Conservation (phyloP, 2,113 vertebrate genomes). For the Nothoprocta perdicaria region DNA sequence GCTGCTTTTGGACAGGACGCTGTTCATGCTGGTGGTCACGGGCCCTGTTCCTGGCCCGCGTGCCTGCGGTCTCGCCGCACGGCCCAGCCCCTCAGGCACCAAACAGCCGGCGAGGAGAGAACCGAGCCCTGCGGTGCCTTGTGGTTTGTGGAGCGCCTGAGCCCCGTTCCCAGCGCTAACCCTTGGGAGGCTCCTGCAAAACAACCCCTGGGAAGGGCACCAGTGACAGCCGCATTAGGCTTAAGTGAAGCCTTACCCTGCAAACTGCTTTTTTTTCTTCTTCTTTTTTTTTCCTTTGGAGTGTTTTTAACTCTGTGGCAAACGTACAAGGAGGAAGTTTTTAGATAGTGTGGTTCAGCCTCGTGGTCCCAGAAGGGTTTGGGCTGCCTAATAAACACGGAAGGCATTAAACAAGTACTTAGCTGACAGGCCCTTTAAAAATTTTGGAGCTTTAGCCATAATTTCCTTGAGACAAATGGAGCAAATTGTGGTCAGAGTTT, state of each 20-base stretch:
- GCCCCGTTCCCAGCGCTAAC: neutral
- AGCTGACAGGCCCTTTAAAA: neutral
- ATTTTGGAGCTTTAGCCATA: neutral
- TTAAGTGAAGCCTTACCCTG: neutral
- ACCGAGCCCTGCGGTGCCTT: neutral
- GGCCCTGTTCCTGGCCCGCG: neutral
- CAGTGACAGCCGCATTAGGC: neutral
- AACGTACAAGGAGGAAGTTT: neutral
- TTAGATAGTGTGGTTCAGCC: neutral
- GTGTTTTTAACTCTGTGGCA: neutral
- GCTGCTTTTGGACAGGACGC: neutral
- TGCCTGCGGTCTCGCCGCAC: neutral
- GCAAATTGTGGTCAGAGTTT: slow-evolving; percentile 14
- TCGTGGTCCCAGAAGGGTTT: neutral
- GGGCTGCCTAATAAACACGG: neutral
- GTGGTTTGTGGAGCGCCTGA: neutral
- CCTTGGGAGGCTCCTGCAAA: neutral
- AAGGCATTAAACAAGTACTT: neutral
- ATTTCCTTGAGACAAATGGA: neutral
- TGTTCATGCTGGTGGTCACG: neutral
- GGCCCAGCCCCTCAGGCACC: neutral
- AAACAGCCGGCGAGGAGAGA: neutral
- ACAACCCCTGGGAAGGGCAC: neutral
- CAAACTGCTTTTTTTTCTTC: neutral
- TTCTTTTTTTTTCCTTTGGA: neutral